These are phyloP conservation scores for Drosophila maculinotata DNA, from an alignment of 2,888 invertebrate genomes.

Conservation along the genomic window DNA sequence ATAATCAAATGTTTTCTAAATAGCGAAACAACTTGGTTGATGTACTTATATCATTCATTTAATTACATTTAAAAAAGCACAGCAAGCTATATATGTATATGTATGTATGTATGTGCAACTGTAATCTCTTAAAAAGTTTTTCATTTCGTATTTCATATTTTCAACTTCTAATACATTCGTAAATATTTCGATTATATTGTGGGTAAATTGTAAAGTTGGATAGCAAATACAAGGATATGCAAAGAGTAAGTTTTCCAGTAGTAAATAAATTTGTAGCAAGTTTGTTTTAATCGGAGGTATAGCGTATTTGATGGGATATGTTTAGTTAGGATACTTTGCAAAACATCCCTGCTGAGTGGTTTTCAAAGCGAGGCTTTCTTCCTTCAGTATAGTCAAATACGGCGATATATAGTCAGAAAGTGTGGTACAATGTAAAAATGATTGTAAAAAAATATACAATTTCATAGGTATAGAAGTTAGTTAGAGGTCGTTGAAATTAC, in stretches of 20 bases:
- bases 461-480: conserved; percentile 32
- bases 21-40: conserved; percentile 24
- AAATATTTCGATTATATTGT: conserved; percentile 42
- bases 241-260: conserved; percentile 30
- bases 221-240: conserved; percentile 50
- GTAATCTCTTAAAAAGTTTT: conserved; percentile 3
- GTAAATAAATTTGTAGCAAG: conserved; percentile 19
- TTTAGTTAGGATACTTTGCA: conserved; percentile 23
- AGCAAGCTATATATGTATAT: conserved; percentile 16
- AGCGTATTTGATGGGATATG: conserved; percentile 65
- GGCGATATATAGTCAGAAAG: conserved; percentile 3
- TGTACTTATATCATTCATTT: conserved; percentile 17
- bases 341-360: conserved; percentile 1
- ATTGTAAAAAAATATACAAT: conserved; percentile 44
- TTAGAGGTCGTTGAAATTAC: conserved; percentile 40
- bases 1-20: conserved; percentile 30
- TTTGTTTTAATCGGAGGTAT: conserved; percentile 64
- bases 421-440: conserved; percentile 33
- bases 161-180: conserved; percentile 44
- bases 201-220: conserved; percentile 22
- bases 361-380: too few species aligned
- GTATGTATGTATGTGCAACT: conserved; percentile 14
- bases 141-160: conserved; percentile 5
- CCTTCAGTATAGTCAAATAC: conserved; percentile 6
- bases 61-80: conserved; percentile 36